Evolutionary conservation across 1,140 invertebrate species (phyloP), one percentile per base, ranked within the genome.

Genomic region (Drosophila kanapiae): DNA sequence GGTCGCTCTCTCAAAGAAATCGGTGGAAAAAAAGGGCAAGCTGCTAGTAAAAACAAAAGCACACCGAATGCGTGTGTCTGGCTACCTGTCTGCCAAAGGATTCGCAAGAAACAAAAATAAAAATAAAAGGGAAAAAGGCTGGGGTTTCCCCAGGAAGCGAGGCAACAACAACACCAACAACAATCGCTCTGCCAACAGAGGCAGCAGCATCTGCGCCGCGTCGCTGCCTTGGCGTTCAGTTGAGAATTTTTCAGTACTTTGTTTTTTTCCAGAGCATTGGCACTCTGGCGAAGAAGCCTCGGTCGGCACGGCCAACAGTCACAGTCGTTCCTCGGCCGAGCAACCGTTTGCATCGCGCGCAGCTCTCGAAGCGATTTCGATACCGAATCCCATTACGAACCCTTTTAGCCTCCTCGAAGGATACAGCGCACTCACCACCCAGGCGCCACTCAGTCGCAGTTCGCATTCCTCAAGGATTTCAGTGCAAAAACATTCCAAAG

Each of bases 261-360:
- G 1, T 54, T 42, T 42, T 35, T 54, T 61, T 60, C 33, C 67
- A 67, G 47, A 53, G 23, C 62, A 42, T 33, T 70, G 63, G 57
- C 81, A 69, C 29, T 65, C 68, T 77, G 56, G 76, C 83, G 68
- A 69, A 75, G 78, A 64, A 85, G 85, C 78, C 82, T 85, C 70
- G 77, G 53, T 54, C 53, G 53, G 53, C 53, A 54, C 18, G 14
- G 53, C 58, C 49, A 49, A 51, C 64, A 35, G 42, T 64, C 85
- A 90, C 85, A 90, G 85, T 90, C 82, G 78, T 79, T 77, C 57
- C 54, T 80, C 65, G 78, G 61, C 78, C 85, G 85, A 91, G 82
- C 81, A 85, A 51, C 51, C 67, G 85, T 90, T 67, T 82, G 86
- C 85, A 90, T 86, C 85, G 85, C 85, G 85, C 86, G 71, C 78